Evolutionary conservation across 2,888 invertebrate species (phyloP), one percentile per base, ranked within the genome.

Genomic region (Meteorus cinctellus): DNA sequence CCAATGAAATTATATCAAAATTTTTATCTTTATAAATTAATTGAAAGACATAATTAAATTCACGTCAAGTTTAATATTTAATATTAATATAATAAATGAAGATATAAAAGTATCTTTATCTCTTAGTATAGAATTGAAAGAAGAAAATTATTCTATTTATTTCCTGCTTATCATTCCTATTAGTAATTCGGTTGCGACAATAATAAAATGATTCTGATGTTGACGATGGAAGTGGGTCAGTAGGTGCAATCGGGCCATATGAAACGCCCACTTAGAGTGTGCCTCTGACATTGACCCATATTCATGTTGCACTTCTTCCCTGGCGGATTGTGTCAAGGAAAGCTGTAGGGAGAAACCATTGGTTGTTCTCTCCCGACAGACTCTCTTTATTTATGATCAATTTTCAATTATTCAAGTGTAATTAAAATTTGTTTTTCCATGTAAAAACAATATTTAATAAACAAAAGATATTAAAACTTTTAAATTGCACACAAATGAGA

Each of bases 261-360:
- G 70, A 74, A 78, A 74, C 76, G 72, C 62, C 59, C 48, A 59
- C 51, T 45, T 27, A 41, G 68, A 82, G 82, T 83, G 81, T 83
- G 82, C 84, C 83, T 34, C 84, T 82, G 86, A 86, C 86, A 86
- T 86, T 86, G 86, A 85, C 86, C 86, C 81, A 86, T 86, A 86
- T 86, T 80, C 82, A 80, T 79, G 78, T 67, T 82, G 82, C 82
- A 84, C 81, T 65, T 78, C 76, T 76, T 77, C 76, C 48, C 45
- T 63, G 67, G 72, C 51, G 16, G 16, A 63, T 29, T 51, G 70
- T 75, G 66, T 75, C 71, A 71, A 75, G 75, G 75, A 63, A 65
- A 75, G 24, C 41, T 74, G 48, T 24, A 60, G 55, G 69, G 34
- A 55, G 51, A 27, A 34, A 34, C 34, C 36, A 36, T 36, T 70